Evolutionary conservation across 2,797 vertebrate genomes (phyloP).

Genomic region (Intellagama lesueurii): DNA sequence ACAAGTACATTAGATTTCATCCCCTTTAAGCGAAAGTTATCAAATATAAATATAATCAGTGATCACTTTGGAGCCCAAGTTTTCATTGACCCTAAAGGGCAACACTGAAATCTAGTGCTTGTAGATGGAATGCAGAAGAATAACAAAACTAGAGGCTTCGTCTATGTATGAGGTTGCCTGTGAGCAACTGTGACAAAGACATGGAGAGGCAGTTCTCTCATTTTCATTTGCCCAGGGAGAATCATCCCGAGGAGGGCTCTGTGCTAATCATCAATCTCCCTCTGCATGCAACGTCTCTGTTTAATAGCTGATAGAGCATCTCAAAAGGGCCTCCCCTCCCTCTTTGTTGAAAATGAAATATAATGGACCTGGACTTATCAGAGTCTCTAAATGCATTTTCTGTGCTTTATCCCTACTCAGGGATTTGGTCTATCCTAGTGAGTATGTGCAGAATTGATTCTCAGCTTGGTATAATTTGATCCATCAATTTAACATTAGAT

Average conservation of each 20-base stretch:
- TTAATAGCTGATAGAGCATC: constrained; percentile 96
- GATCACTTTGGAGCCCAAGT: constrained; percentile 7
- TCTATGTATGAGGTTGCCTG: constrained; percentile 82
- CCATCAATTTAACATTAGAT: constrained; percentile 96
- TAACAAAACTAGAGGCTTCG: constrained; percentile 84
- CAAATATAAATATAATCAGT: background rate
- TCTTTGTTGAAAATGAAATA: constrained; percentile 98
- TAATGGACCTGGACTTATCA: constrained; percentile 95
- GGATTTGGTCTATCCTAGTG: constrained; percentile 81
- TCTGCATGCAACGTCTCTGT: constrained; percentile 89
- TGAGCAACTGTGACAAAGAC: constrained; percentile 76
- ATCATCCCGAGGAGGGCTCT: constrained; percentile 82
- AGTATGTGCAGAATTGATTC: constrained; percentile 88
- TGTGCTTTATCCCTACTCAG: constrained; percentile 81
- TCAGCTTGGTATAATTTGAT: constrained; percentile 93
- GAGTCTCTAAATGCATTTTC: constrained; percentile 89
- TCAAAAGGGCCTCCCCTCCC: constrained; percentile 87
- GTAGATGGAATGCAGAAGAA: constrained; percentile 65
- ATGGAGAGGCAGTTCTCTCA: constrained; percentile 72
- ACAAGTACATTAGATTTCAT: background rate
- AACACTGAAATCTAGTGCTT: constrained; percentile 46
- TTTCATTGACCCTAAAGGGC: background rate
- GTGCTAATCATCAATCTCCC: constrained; percentile 95
- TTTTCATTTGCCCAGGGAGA: constrained; percentile 84
- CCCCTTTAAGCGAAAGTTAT: background rate